These are phyloP conservation scores for Phoenicopterus ruber DNA, from an alignment of 2,113 vertebrate genomes.

Conservation along the genomic window DNA sequence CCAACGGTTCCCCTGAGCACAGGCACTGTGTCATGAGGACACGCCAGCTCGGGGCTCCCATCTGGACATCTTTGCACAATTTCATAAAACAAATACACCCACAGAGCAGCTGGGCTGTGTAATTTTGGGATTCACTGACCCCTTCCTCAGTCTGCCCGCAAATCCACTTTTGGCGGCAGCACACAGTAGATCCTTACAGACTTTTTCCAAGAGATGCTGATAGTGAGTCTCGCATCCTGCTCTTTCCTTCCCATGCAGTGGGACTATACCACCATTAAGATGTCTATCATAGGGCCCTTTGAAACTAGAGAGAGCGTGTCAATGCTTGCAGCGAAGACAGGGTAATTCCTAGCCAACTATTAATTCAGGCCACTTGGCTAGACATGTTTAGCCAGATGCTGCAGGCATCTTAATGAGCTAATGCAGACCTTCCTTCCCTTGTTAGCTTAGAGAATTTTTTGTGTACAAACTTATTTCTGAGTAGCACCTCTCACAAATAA, in stretches of 20 bases:
- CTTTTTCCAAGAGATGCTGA: background rate
- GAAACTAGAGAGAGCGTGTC: background rate
- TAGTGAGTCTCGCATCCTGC: accelerated
- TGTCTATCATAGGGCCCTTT: background rate
- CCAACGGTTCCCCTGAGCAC: background rate
- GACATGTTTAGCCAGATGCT: background rate
- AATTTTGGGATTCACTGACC: background rate
- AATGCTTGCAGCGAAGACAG: background rate
- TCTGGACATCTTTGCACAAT: background rate
- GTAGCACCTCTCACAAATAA: background rate
- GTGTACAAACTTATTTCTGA: background rate
- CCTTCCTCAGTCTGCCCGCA: background rate
- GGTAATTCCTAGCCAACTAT: background rate
- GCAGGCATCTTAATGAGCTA: background rate
- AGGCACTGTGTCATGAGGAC: background rate
- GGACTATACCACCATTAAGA: background rate
- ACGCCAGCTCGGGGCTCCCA: background rate
- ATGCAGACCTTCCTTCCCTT: background rate
- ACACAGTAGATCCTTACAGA: background rate
- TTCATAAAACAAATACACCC: background rate
- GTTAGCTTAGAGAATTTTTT: background rate
- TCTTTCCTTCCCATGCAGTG: background rate
- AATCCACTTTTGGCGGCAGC: background rate
- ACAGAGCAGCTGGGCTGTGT: background rate
- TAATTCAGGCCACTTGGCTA: constrained; percentile 9